Evolutionary conservation across 2,888 invertebrate species (phyloP).

Genomic region (Tetropium fuscum): DNA sequence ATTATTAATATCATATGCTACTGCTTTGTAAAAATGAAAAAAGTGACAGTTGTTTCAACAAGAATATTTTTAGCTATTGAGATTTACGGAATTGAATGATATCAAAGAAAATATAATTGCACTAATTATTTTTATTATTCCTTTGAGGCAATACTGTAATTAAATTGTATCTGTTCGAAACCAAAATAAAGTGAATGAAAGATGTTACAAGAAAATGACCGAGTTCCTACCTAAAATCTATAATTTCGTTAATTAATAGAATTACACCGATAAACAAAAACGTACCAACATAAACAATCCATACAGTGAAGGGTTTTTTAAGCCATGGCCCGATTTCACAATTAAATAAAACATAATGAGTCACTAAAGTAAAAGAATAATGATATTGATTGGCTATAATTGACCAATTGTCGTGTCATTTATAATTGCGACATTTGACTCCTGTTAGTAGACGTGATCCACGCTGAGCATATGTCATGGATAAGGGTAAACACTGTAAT

Average conservation of each 20-base stretch:
- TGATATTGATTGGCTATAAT: slow-evolving; percentile 47
- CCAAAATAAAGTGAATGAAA: too few species aligned
- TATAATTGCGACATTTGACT: slow-evolving; percentile 47
- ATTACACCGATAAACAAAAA: background rate
- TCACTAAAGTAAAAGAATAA: slow-evolving; percentile 36
- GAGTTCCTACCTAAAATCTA: too few species aligned
- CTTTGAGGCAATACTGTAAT: too few species aligned
- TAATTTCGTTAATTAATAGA: slow-evolving; percentile 17
- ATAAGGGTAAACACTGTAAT: slow-evolving; percentile 47
- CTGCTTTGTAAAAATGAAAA: too few species aligned
- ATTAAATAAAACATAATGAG: slow-evolving; percentile 33
- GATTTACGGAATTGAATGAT: too few species aligned
- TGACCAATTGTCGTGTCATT: slow-evolving; percentile 49
- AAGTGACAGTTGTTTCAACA: too few species aligned
- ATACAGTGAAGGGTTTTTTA: background rate
- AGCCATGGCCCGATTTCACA: slow-evolving; percentile 5
- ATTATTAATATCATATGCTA: too few species aligned
- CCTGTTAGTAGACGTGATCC: slow-evolving; percentile 32
- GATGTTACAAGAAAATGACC: too few species aligned
- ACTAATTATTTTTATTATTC: too few species aligned
- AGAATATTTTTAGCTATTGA: too few species aligned
- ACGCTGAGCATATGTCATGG: slow-evolving; percentile 44
- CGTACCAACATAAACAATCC: background rate
- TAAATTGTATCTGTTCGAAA: too few species aligned
- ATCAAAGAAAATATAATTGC: too few species aligned